Percentiles rank a stretch among this genome's conserved stretches.
These are phyloP conservation scores for Rousettus leschenaultii DNA, from an alignment of 2,113 vertebrate species.

Conservation along the genomic window DNA sequence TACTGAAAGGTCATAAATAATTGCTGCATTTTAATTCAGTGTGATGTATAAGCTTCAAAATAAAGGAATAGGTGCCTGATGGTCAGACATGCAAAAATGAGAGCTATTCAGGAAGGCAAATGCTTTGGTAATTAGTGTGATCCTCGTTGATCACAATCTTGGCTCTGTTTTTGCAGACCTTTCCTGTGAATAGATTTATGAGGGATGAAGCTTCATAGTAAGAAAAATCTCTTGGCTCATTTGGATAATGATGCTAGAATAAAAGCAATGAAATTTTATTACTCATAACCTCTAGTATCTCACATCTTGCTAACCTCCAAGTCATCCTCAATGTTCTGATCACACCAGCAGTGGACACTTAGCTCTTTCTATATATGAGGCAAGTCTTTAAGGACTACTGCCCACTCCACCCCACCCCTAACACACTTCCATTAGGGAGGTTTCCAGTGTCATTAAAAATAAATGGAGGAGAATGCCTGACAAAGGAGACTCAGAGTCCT, in stretches of 20 bases:
- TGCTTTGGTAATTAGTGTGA: background rate
- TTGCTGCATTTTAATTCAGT: slow-evolving; percentile 59
- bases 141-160: background rate
- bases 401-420: fast-evolving
- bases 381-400: background rate
- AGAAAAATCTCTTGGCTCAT: background rate
- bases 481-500: background rate
- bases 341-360: background rate
- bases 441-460: background rate
- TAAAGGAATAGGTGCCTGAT: background rate
- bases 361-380: background rate
- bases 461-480: background rate
- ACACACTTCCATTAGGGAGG: background rate
- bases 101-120: background rate
- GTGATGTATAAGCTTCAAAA: slow-evolving; percentile 22
- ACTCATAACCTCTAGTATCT: background rate
- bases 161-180: slow-evolving; percentile 20
- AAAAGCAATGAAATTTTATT: background rate
- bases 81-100: background rate
- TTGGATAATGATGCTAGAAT: background rate
- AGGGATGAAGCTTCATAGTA: background rate
- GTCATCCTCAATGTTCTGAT: background rate
- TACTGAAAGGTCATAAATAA: slow-evolving; percentile 57
- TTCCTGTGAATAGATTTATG: background rate
- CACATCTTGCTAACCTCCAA: background rate